A percentile compares a stretch with the other conserved stretches of the same genome.
These are phyloP conservation scores for Tenebrosternarchus preto DNA, from an alignment of 2,113 vertebrate genomes.

Conservation along the genomic window DNA sequence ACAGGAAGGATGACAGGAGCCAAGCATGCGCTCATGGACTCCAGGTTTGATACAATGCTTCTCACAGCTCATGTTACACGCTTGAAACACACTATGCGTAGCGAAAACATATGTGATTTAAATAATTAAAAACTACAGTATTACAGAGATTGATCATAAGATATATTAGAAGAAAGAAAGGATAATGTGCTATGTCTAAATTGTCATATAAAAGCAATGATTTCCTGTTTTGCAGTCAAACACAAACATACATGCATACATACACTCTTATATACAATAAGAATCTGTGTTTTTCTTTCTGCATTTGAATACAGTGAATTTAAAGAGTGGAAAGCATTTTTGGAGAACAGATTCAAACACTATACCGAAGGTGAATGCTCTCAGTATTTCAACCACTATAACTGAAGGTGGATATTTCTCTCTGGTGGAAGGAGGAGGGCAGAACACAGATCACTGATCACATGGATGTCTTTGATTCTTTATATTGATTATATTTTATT, in stretches of 20 bases:
- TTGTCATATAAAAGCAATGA: neutral
- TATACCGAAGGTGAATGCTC: too few relatives aligned
- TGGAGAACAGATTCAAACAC: neutral
- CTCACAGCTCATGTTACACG: neutral
- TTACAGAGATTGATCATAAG: too few relatives aligned
- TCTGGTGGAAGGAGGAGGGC: conserved; percentile 28
- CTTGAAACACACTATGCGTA: neutral
- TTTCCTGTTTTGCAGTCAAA: neutral
- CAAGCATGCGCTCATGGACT: conserved; percentile 28
- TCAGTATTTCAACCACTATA: too few relatives aligned
- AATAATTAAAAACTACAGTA: too few relatives aligned
- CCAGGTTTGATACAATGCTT: conserved; percentile 1
- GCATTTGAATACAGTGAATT: neutral
- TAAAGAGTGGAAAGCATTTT: neutral
- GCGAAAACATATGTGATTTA: too few relatives aligned
- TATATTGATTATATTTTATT: too few relatives aligned
- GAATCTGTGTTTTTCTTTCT: conserved; percentile 13
- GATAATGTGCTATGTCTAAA: too few relatives aligned
- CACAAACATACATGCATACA: neutral
- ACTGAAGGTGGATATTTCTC: too few relatives aligned
- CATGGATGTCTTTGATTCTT: neutral
- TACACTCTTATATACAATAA: neutral
- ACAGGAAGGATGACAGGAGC: conserved; percentile 25
- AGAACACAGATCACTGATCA: neutral
- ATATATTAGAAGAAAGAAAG: too few relatives aligned